phyloP scores from a whole-genome alignment of 1,140 invertebrate genomes.

The Charaxes varanes region DNA sequence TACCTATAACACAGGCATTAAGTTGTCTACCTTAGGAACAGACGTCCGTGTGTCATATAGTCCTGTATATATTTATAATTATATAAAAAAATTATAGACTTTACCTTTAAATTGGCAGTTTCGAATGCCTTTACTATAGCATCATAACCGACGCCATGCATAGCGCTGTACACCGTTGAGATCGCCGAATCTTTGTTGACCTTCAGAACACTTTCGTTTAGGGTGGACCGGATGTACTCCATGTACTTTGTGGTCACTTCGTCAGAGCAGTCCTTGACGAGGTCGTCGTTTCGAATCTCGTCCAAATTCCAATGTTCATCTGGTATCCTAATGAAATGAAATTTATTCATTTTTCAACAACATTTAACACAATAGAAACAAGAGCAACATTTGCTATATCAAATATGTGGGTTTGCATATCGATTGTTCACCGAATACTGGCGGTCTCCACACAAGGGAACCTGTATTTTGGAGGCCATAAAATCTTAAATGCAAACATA shows the following conservation, averaged over 20 bases:
- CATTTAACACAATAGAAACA: background rate
- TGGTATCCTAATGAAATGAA: constrained; percentile 40
- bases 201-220: constrained; percentile 70
- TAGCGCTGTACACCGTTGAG: constrained; percentile 93
- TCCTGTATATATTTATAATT: too few species aligned
- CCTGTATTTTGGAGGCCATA: too few species aligned
- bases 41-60: too few species aligned
- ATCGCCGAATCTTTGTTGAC: constrained; percentile 79
- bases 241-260: constrained; percentile 82
- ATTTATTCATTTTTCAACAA: constrained; percentile 4
- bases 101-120: constrained; percentile 83
- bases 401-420: too few species aligned
- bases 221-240: constrained; percentile 72
- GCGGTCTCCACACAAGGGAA: too few species aligned
- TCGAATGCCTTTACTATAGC: constrained; percentile 87
- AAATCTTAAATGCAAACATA: too few species aligned
- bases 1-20: too few species aligned
- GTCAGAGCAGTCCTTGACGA: constrained; percentile 75
- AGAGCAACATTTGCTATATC: background rate
- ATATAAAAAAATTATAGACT: too few species aligned
- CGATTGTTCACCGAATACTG: too few species aligned
- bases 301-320: constrained; percentile 58
- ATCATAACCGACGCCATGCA: constrained; percentile 96
- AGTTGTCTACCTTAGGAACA: too few species aligned
- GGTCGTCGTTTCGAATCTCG: constrained; percentile 55